A percentile compares a stretch with the other conserved stretches of the same genome.
Evolutionary conservation across 2,113 vertebrate species (phyloP).

Genomic region (Ginglymostoma cirratum): DNA sequence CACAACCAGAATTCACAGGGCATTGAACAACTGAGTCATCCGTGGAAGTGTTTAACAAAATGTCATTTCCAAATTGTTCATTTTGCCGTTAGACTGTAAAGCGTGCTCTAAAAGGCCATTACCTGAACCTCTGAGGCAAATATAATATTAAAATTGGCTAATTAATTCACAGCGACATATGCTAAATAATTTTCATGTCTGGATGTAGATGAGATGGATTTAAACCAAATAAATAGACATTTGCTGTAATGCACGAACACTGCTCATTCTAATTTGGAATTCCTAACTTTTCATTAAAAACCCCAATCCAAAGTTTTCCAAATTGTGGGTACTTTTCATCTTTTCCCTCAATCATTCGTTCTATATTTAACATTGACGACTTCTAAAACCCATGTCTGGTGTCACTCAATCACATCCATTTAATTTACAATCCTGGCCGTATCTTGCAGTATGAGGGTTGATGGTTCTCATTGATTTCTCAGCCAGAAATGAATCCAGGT

Average conservation of each 20-base stretch:
- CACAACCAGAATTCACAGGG: neutral
- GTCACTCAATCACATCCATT: too few species aligned
- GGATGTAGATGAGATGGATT: neutral
- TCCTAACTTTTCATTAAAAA: neutral
- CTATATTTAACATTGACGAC: too few species aligned
- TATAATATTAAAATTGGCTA: slow-evolving; percentile 27
- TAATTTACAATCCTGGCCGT: too few species aligned
- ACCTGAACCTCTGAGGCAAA: slow-evolving; percentile 6
- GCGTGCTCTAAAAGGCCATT: neutral
- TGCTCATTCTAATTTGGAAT: neutral
- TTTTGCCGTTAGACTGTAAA: neutral
- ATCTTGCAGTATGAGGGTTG: neutral
- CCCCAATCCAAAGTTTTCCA: neutral
- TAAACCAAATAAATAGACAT: neutral
- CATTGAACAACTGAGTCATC: neutral
- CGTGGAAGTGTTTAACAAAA: neutral
- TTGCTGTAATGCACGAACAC: neutral
- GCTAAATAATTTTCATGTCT: neutral
- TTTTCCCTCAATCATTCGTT: neutral
- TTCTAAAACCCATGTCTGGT: neutral
- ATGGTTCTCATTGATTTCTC: neutral
- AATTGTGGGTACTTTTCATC: neutral
- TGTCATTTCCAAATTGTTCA: neutral
- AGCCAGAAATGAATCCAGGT: neutral
- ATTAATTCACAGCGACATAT: neutral